Percentiles rank a stretch among this genome's conserved stretches.
Evolutionary conservation across 2,797 vertebrate genomes (phyloP).

Genomic region (Danio jaintianensis): DNA sequence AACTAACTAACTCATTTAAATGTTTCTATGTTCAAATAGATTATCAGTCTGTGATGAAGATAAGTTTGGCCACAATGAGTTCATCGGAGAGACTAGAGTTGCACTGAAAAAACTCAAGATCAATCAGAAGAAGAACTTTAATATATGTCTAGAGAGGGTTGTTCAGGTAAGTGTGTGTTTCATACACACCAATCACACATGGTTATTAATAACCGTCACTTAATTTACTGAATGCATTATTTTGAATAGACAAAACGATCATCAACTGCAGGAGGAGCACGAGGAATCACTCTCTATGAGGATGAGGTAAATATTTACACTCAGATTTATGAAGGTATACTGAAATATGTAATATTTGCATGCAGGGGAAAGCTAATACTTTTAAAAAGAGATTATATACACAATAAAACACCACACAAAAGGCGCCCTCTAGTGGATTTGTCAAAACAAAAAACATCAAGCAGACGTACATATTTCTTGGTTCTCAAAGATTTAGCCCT

Average conservation of each 20-base stretch:
- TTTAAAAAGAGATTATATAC: no score
- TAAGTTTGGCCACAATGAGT: conserved; percentile 97
- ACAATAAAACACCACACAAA: no score
- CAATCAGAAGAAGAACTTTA: conserved; percentile 95
- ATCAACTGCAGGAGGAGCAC: conserved; percentile 84
- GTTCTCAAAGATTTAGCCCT: no score
- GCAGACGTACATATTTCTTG: no score
- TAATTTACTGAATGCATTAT: not conserved
- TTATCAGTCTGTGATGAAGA: conserved; percentile 97
- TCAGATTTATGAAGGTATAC: not conserved
- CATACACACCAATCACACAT: not conserved
- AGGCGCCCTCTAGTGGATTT: no score
- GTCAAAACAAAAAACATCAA: no score
- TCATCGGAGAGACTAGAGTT: conserved; percentile 96
- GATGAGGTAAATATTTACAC: conserved; percentile 84
- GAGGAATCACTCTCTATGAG: conserved; percentile 94
- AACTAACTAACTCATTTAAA: no score
- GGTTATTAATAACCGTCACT: not conserved
- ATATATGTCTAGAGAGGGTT: conserved; percentile 93
- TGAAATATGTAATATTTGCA: not conserved
- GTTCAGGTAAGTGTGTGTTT: conserved; percentile 82
- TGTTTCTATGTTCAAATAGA: conserved; percentile 69
- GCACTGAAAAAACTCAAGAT: conserved; percentile 94
- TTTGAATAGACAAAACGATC: conserved; percentile 86
- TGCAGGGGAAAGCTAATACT: no score